Evolutionary conservation across 2,113 vertebrate species (phyloP).

Genomic region (Cyprinus carpio): DNA sequence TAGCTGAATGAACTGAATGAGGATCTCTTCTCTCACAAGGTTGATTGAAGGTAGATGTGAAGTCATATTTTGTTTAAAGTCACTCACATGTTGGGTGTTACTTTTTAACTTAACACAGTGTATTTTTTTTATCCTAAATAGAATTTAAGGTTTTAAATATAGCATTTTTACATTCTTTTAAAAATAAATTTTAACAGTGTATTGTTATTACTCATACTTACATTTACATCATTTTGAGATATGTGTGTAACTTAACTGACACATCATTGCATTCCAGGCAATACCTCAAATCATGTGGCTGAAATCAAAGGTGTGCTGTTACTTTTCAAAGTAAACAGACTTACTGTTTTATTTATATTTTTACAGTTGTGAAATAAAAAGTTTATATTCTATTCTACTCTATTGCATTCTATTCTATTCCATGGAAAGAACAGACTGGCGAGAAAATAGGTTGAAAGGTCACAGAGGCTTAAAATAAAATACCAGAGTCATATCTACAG

Average conservation of each 20-base stretch:
- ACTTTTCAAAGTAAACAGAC: not conserved
- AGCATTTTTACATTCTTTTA: not conserved
- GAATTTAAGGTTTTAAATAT: not conserved
- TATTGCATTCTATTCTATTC: no score
- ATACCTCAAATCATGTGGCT: not conserved
- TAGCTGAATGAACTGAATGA: slow-evolving; percentile 2
- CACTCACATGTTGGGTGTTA: no score
- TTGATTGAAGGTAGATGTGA: not conserved
- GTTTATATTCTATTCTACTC: no score
- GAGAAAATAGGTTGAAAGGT: not conserved
- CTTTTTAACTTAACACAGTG: not conserved
- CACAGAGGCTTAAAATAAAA: not conserved
- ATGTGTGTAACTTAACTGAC: not conserved
- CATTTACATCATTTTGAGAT: not conserved
- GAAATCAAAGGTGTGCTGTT: not conserved
- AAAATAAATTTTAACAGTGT: not conserved
- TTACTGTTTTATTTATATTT: not conserved
- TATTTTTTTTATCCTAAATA: no score
- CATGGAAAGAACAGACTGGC: not conserved
- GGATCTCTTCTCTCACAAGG: slow-evolving; percentile 3
- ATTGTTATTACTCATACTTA: not conserved
- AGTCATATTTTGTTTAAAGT: not conserved
- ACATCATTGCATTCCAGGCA: not conserved
- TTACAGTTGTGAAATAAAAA: no score
- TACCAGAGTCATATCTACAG: not conserved